Percentiles rank a stretch among this genome's conserved stretches.
Conservation (phyloP, 2,113 vertebrate species). For the Perca fluviatilis region DNA sequence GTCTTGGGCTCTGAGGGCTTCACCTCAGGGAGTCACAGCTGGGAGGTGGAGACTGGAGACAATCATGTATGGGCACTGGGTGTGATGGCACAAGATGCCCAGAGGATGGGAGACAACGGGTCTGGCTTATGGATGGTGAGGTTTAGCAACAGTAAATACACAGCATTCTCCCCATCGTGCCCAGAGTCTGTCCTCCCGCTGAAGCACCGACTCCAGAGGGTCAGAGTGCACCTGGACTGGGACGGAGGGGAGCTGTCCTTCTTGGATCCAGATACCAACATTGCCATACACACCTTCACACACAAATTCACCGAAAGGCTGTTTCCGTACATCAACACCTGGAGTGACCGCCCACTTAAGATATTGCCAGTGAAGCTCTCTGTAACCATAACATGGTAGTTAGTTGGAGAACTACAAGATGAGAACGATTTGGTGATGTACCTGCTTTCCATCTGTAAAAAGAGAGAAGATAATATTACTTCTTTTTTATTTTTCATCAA, state of each 20-base stretch:
- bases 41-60: not conserved
- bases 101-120: not conserved
- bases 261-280: not conserved
- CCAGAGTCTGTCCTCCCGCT: not conserved
- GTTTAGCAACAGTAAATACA: not conserved
- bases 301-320: not conserved
- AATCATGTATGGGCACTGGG: slow-evolving; percentile 7
- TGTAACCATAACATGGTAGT: not conserved
- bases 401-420: not conserved
- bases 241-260: not conserved
- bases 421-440: not conserved
- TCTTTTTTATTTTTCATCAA: not conserved
- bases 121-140: slow-evolving; percentile 37
- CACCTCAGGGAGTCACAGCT: slow-evolving; percentile 8
- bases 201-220: not conserved
- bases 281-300: not conserved
- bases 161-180: not conserved
- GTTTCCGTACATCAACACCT: slow-evolving; percentile 38
- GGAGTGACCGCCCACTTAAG: not conserved
- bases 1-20: not conserved
- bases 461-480: too few relatives aligned
- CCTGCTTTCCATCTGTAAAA: too few relatives aligned
- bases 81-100: not conserved
- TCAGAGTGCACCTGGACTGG: slow-evolving; percentile 32
- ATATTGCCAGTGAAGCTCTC: not conserved